Percentiles rank a stretch among this genome's conserved stretches.
These are phyloP conservation scores for Xenentodon cancila DNA, from an alignment of 2,797 vertebrate species.

Conservation along the genomic window DNA sequence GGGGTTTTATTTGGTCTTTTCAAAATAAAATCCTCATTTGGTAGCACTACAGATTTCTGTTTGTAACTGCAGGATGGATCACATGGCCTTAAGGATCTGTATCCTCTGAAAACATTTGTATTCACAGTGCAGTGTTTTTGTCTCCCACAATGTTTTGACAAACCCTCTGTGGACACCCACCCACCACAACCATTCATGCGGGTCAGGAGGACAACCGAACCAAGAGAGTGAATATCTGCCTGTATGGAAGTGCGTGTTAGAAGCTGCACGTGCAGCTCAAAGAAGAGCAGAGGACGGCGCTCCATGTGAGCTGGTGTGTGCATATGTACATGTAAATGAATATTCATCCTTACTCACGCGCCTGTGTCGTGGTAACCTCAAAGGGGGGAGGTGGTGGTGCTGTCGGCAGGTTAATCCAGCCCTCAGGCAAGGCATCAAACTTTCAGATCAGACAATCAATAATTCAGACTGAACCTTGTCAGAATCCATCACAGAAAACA, in stretches of 20 bases:
- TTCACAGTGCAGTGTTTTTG: neutral
- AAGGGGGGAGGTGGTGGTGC: conserved; percentile 38
- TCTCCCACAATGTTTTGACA: conserved; percentile 15
- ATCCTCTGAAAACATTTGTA: too few species aligned
- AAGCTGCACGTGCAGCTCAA: conserved; percentile 11
- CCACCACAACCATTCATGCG: conserved; percentile 10
- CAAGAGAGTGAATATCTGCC: too few species aligned
- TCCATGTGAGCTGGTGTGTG: conserved; percentile 31
- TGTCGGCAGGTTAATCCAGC: conserved; percentile 82
- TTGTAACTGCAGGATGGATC: too few species aligned
- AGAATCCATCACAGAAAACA: conserved; percentile 74
- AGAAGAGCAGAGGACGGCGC: conserved; percentile 29
- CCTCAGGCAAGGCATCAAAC: conserved; percentile 82
- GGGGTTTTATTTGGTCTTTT: too few species aligned
- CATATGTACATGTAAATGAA: conserved; percentile 45
- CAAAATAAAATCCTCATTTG: too few species aligned
- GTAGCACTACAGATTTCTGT: too few species aligned
- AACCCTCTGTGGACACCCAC: conserved; percentile 14
- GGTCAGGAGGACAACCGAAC: conserved; percentile 10
- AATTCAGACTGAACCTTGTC: conserved; percentile 80
- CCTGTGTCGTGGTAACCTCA: conserved; percentile 51
- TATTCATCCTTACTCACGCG: conserved; percentile 52
- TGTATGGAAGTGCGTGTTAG: too few species aligned
- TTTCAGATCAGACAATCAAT: conserved; percentile 83
- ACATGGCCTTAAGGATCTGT: too few species aligned